A percentile compares a stretch with the other conserved stretches of the same genome.
phyloP scores from a whole-genome alignment of 2,113 vertebrate species.

The Formicarius rufipectus region DNA sequence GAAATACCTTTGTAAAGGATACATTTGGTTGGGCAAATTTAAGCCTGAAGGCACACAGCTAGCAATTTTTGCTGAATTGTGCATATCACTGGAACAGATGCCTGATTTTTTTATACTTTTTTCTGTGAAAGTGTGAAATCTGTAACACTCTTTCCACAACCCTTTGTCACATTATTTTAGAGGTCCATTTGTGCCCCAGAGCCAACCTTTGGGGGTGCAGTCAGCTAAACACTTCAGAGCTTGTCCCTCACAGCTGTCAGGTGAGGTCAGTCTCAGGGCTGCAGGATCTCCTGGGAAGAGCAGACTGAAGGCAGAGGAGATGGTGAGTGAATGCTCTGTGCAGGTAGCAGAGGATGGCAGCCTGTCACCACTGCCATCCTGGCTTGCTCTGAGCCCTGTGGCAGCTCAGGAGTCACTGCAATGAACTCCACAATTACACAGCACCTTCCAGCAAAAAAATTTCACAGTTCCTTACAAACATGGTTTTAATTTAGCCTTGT shows the following conservation, averaged over 20 bases:
- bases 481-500: constrained; percentile 24
- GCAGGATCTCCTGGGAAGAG: neutral
- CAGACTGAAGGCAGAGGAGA: neutral
- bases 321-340: neutral
- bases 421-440: neutral
- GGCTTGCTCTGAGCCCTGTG: neutral
- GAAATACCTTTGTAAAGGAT: constrained; percentile 47
- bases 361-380: neutral
- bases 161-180: neutral
- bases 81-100: neutral
- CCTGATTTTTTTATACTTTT: neutral
- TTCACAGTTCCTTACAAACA: neutral
- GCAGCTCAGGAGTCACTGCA: neutral
- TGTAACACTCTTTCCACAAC: neutral
- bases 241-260: neutral
- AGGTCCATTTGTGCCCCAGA: neutral
- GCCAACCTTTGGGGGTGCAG: neutral
- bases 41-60: constrained; percentile 25
- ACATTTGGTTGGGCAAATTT: neutral
- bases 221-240: neutral
- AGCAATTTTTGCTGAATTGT: constrained; percentile 27
- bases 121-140: neutral
- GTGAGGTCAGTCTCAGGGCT: neutral
- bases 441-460: neutral
- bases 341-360: neutral